Percentiles rank a stretch among this genome's conserved stretches.
phyloP scores from a whole-genome alignment of 2,113 vertebrate species.

The Atherinomorus stipes region DNA sequence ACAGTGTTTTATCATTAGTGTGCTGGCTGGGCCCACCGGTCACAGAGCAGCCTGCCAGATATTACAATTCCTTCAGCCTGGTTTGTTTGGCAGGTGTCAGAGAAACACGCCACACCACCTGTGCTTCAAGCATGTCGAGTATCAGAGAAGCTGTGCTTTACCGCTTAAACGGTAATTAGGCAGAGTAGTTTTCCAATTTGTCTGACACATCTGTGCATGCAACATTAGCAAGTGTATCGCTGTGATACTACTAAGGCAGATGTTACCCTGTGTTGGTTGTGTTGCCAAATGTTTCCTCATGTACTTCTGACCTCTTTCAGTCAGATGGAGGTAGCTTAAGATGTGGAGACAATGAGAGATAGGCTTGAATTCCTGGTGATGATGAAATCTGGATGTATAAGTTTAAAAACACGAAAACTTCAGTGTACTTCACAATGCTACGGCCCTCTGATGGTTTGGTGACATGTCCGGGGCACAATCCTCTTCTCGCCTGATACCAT shows the following conservation, averaged over 20 bases:
- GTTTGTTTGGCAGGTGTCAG: conserved; percentile 21
- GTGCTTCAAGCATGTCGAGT: neutral
- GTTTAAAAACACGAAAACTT: too few species aligned
- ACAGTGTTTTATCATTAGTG: conserved; percentile 42
- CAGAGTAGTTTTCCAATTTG: neutral
- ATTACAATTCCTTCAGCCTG: conserved; percentile 21
- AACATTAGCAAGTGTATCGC: neutral
- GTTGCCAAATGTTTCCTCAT: too few species aligned
- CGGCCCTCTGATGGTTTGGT: too few species aligned
- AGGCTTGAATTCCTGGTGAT: too few species aligned
- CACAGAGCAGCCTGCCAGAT: conserved; percentile 38
- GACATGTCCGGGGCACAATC: too few species aligned
- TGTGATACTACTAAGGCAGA: too few species aligned
- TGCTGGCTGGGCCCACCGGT: conserved; percentile 12
- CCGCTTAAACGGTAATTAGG: neutral
- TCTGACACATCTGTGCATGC: neutral
- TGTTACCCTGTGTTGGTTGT: too few species aligned
- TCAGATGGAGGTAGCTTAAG: neutral
- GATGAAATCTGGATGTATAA: too few species aligned
- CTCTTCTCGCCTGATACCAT: too few species aligned
- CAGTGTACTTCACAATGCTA: too few species aligned
- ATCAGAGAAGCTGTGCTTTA: neutral
- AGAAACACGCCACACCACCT: conserved; percentile 12
- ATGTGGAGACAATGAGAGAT: too few species aligned
- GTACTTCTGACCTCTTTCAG: neutral